These are phyloP conservation scores for Melieria crassipennis DNA, from an alignment of 2,888 invertebrate species.

Conservation along the genomic window DNA sequence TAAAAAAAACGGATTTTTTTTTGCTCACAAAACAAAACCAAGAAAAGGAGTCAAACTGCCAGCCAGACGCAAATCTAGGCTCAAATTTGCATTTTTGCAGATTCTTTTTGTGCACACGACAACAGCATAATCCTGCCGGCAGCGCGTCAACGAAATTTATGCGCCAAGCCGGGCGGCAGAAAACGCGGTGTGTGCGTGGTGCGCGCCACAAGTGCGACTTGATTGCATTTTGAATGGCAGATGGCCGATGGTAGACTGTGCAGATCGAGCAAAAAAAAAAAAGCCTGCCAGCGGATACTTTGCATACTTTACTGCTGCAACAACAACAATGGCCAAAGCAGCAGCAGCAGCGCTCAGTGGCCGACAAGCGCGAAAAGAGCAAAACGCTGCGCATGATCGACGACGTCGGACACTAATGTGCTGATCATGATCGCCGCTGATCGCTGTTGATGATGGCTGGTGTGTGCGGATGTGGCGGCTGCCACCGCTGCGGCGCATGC, in stretches of 20 bases:
- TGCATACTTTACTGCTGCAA: background rate
- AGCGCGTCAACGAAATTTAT: background rate
- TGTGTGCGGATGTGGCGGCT: background rate
- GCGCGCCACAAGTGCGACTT: conserved; percentile 40
- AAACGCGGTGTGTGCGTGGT: background rate
- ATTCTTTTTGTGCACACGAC: background rate
- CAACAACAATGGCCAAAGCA: background rate
- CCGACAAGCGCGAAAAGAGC: background rate
- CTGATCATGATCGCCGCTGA: conserved; percentile 55
- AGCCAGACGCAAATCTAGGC: conserved; percentile 14
- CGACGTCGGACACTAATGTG: conserved; percentile 57
- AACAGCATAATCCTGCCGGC: background rate
- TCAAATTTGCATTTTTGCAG: conserved; percentile 26
- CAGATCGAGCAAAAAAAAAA: no score
- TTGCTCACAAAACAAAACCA: conserved; percentile 7
- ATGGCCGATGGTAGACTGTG: background rate
- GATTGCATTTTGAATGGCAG: conserved; percentile 43
- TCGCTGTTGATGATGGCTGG: conserved; percentile 6
- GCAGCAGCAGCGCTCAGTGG: background rate
- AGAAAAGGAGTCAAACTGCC: background rate
- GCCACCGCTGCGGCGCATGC: no score
- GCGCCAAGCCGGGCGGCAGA: background rate
- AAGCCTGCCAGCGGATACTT: no score
- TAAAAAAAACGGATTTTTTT: conserved; percentile 15
- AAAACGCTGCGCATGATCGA: conserved; percentile 47